These are phyloP conservation scores for Microctonus aethiopoides DNA, from an alignment of 2,888 invertebrate species.

Conservation along the genomic window DNA sequence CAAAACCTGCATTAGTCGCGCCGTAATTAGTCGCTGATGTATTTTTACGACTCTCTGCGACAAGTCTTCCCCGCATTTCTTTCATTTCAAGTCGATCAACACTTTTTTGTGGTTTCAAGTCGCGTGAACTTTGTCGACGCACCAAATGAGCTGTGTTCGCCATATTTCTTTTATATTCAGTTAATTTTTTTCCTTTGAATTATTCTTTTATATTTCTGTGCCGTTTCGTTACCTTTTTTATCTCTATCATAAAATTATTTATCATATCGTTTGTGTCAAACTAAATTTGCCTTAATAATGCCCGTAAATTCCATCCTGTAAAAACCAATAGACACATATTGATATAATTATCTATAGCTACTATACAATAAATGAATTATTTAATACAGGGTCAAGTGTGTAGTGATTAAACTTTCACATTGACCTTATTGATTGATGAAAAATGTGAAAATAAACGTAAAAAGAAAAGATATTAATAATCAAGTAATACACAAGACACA, in stretches of 20 bases:
- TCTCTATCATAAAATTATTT: slow-evolving; percentile 20
- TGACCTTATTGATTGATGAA: too few relatives aligned
- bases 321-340: neutral
- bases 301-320: slow-evolving; percentile 60
- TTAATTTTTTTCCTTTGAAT: slow-evolving; percentile 31
- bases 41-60: slow-evolving; percentile 75
- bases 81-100: slow-evolving; percentile 88
- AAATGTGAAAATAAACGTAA: too few relatives aligned
- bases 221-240: slow-evolving; percentile 10
- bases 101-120: slow-evolving; percentile 82
- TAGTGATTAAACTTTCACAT: too few relatives aligned
- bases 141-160: slow-evolving; percentile 91
- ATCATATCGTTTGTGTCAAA: slow-evolving; percentile 35
- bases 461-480: too few relatives aligned
- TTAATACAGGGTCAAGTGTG: too few relatives aligned
- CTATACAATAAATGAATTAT: too few relatives aligned
- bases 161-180: slow-evolving; percentile 70
- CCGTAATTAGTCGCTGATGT: slow-evolving; percentile 78
- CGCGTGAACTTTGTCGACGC: slow-evolving; percentile 88
- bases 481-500: too few relatives aligned
- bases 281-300: slow-evolving; percentile 41
- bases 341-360: too few relatives aligned
- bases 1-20: slow-evolving; percentile 87
- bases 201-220: neutral
- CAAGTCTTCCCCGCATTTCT: slow-evolving; percentile 84